A percentile compares a stretch with the other conserved stretches of the same genome.
Evolutionary conservation across 2,113 vertebrate species (phyloP).

Genomic region (Atractosteus spatula): DNA sequence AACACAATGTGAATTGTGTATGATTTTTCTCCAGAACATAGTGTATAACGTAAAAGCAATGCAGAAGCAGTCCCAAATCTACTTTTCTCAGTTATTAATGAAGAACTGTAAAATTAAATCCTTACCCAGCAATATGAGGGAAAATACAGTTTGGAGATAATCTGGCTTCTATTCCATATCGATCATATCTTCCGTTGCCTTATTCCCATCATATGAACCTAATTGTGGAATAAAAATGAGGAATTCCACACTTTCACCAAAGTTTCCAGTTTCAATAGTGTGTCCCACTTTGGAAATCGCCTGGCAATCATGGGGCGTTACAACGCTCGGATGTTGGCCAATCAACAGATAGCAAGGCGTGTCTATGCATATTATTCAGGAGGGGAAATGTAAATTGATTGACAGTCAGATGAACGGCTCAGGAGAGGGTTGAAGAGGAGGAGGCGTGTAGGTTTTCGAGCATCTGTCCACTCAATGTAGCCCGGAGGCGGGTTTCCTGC

Average conservation of each 20-base stretch:
- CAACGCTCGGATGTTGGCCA: slow-evolving; percentile 30
- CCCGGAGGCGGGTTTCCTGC: background rate
- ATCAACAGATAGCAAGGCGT: slow-evolving; percentile 31
- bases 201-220: slow-evolving; percentile 29
- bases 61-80: too few relatives aligned
- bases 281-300: slow-evolving; percentile 35
- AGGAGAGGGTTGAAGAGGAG: background rate
- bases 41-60: too few relatives aligned
- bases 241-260: slow-evolving; percentile 32
- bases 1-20: too few relatives aligned
- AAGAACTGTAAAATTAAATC: slow-evolving; percentile 17
- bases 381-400: background rate
- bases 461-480: background rate
- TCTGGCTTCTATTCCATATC: slow-evolving; percentile 44
- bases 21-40: too few relatives aligned
- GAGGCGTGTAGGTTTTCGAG: background rate
- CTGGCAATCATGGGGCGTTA: slow-evolving; percentile 38
- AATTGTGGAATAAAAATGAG: slow-evolving; percentile 29
- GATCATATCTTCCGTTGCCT: slow-evolving; percentile 14
- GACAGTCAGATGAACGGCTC: background rate
- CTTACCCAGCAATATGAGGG: slow-evolving; percentile 49
- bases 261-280: slow-evolving; percentile 50
- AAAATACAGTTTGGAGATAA: background rate
- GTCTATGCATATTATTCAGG: background rate
- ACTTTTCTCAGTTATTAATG: too few relatives aligned